These are phyloP conservation scores for Yoshiicerus persimilis DNA, from an alignment of 1,140 invertebrate species.

Conservation along the genomic window DNA sequence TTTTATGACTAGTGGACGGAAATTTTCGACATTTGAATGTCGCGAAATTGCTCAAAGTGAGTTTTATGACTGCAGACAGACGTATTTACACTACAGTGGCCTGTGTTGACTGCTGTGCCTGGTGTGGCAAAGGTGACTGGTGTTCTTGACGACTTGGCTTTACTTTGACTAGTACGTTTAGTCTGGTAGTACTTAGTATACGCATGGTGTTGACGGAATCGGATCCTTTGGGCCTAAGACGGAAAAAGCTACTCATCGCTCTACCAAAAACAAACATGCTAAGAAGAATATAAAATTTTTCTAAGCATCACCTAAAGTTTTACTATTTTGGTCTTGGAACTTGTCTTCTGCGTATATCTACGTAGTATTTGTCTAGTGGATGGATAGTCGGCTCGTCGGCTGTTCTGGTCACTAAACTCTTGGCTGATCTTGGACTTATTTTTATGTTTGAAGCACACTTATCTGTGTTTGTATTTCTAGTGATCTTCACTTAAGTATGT, in stretches of 20 bases:
- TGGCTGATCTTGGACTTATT: not conserved
- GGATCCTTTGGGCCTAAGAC: not conserved
- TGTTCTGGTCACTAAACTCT: constrained; percentile 4
- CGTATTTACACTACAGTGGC: not conserved
- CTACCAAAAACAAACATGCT: constrained; percentile 1
- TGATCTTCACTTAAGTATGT: not conserved
- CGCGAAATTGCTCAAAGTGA: constrained; percentile 20
- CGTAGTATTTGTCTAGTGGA: not conserved
- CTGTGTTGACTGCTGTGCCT: not conserved
- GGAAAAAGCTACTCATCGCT: constrained; percentile 9
- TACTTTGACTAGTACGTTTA: not conserved
- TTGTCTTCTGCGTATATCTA: not conserved
- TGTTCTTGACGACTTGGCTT: not conserved
- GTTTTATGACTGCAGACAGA: not conserved
- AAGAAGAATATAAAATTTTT: not conserved
- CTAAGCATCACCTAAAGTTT: not conserved
- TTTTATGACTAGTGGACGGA: constrained; percentile 30
- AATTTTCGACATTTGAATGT: constrained; percentile 32
- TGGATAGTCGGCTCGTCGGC: not conserved
- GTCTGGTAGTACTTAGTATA: not conserved
- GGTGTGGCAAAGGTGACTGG: not conserved
- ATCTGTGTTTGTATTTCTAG: not conserved
- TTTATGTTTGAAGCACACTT: constrained; percentile 13
- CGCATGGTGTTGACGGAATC: not conserved
- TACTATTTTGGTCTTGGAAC: constrained; percentile 1